phyloP scores from a whole-genome alignment of 1,140 invertebrate species.

The Manduca sexta region DNA sequence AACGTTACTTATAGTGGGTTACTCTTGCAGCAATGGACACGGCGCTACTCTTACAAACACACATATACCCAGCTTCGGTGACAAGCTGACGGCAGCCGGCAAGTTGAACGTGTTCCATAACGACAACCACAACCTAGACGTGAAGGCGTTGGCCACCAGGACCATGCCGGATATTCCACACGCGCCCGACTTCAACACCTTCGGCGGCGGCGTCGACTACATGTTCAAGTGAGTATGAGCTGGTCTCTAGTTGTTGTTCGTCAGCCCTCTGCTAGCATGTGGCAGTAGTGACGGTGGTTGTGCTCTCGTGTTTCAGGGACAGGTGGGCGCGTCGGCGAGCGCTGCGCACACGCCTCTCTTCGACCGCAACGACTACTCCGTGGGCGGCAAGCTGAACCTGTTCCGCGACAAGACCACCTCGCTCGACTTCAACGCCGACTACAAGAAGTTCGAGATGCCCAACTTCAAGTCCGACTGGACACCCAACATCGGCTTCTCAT shows the following conservation, averaged over 20 bases:
- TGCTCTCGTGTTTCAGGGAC: background rate
- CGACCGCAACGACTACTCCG: slow-evolving; percentile 6
- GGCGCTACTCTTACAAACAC: slow-evolving; percentile 22
- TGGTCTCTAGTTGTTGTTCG: background rate
- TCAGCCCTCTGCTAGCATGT: no score
- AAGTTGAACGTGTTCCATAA: slow-evolving; percentile 34
- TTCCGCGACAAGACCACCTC: slow-evolving; percentile 26
- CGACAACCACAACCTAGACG: slow-evolving; percentile 34
- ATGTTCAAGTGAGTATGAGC: background rate
- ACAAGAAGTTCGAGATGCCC: slow-evolving; percentile 12
- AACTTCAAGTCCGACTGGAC: slow-evolving; percentile 20
- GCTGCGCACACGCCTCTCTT: background rate
- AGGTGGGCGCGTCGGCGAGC: background rate
- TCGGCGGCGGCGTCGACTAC: slow-evolving; percentile 21
- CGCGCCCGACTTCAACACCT: slow-evolving; percentile 34
- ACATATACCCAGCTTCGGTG: slow-evolving; percentile 26
- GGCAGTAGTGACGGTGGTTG: no score
- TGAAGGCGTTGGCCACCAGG: slow-evolving; percentile 35
- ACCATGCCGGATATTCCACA: slow-evolving; percentile 29
- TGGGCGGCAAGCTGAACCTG: slow-evolving; percentile 24
- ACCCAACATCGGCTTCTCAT: background rate
- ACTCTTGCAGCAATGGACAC: slow-evolving; percentile 17
- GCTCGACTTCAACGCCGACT: slow-evolving; percentile 17
- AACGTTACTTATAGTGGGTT: no score
- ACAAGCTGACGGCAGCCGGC: slow-evolving; percentile 33